Evolutionary conservation across 2,113 vertebrate species (phyloP), one percentile per base, ranked within the genome.

Genomic region (Ptychochromis oligacanthus): DNA sequence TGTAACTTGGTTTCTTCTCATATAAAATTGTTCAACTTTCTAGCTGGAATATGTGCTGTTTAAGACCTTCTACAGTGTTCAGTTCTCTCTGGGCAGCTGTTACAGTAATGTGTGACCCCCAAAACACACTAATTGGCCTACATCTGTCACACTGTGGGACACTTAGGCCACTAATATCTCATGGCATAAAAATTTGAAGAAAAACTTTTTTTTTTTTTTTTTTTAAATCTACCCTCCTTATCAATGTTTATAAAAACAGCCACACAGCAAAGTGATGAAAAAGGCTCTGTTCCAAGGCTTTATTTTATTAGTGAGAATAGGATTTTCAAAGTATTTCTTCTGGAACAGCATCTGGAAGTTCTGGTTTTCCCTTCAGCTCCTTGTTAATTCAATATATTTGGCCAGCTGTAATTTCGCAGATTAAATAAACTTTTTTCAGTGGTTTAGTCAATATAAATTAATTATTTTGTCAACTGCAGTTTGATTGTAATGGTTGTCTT

Each of bases 31-130:
- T 67, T 46, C 14, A 38, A 38, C 34, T 10, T 67, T 0, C 17
- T 67, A 67, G 7, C 13, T 15, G 62, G 0, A n/a, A 67, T 17
- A 22, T 46, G 0, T 43, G 36, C 7, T 9, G 36, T 7, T 38
- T 38, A 9, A 38, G 10, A 38, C 36, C 36, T 38, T 38, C 36
- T 38, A 6, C 36, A 38, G 36, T 38, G 36, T 43, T 7, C n/a
- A n/a, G n/a, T n/a, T n/a, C n/a, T n/a, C n/a, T n/a, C n/a, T n/a
- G n/a, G n/a, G n/a, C 62, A 65, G 62, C 38, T 65, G 62, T 65
- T 65, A 1, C 14, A 43, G 36, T 65, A 24, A 65, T 15, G 62
- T 65, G 36, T 36, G 36, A 36, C n/a, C 36, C 8, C 36, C 36
- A 36, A 6, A 36, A 8, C 8, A 40, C n/a, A 6, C n/a, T 65